Base-by-base conservation (phyloP, 2,888 invertebrate species). In the Cosmia pyralina region DNA sequence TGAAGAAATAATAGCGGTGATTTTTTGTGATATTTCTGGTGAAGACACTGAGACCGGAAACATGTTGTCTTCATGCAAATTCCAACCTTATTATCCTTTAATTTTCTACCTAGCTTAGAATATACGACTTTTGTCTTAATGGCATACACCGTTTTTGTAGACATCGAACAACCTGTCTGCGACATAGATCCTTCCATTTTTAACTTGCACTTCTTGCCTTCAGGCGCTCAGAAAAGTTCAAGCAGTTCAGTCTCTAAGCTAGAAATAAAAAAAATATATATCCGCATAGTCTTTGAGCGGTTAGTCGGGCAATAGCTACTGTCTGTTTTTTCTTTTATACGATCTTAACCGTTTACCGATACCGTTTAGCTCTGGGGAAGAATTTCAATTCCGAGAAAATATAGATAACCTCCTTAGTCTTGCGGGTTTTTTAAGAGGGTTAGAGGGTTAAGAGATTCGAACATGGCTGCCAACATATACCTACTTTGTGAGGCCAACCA, bases 101-200 rank as follows among this genome's bases (percentile, higher is more conserved):
- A 69, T 10, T 17, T 46, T 13, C 44, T 34, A 13, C 19, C 19
- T 38, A 10, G 13, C 50, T 34, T 22, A 19, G 22, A 58, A 63
- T 63, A 52, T 13, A 79, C 44, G 13, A n/a, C 44, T 57, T 78
- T 70, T 66, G 58, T 64, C 63, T 50, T 50, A 34, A 34, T 34
- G 48, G n/a, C 53, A 2, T 44, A 50, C 19, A 17, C 19, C 22
- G 34, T 72, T 76, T 76, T 79, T 76, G 46, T 53, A 60, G 57
- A 62, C 50, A 62, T 60, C 52, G 28, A 66, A 44, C 55, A 80
- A 68, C 50, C 62, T 80, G 80, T 66, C 81, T 52, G 28, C 66
- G 19, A 19, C 73, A 79, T 64, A 44, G 28, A 65, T 79, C 53
- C 50, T 55, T 65, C 59, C 73, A 65, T 77, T 77, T 77, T 79